A percentile compares a stretch with the other conserved stretches of the same genome.
Conservation (phyloP, 2,888 invertebrate genomes). For the Drosophila anceps region DNA sequence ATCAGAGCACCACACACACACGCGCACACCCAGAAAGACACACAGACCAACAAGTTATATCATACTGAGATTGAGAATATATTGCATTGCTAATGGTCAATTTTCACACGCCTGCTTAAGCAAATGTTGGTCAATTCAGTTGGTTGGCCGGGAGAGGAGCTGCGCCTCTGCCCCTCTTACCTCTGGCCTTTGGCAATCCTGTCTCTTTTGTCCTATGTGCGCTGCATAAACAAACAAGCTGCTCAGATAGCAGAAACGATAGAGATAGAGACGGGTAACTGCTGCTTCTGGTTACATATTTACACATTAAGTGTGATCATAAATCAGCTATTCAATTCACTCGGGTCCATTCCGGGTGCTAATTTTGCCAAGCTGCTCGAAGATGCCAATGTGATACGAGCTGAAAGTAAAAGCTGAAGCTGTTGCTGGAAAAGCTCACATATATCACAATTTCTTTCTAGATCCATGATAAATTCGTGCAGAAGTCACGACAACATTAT, state of each 20-base stretch:
- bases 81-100: constrained; percentile 80
- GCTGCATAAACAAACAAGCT: constrained; percentile 58
- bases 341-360: constrained; percentile 68
- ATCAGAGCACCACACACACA: constrained; percentile 52
- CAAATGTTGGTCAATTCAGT: constrained; percentile 64
- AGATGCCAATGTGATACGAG: constrained; percentile 27
- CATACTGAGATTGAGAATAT: constrained; percentile 75
- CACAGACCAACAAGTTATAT: constrained; percentile 54
- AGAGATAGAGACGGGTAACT: background rate
- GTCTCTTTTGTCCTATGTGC: constrained; percentile 26
- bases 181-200: background rate
- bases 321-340: constrained; percentile 83
- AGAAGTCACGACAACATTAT: constrained; percentile 16
- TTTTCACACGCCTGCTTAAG: constrained; percentile 81
- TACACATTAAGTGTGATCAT: constrained; percentile 81
- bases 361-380: constrained; percentile 52
- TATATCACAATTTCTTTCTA: background rate
- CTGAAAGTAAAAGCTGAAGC: background rate
- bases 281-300: constrained; percentile 59
- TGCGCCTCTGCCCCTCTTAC: background rate
- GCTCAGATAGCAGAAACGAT: constrained; percentile 18
- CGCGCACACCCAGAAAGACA: background rate
- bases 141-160: background rate
- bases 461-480: background rate
- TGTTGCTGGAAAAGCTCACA: background rate